Evolutionary conservation across 2,797 vertebrate species (phyloP).

Genomic region (Pipistrellus kuhlii): DNA sequence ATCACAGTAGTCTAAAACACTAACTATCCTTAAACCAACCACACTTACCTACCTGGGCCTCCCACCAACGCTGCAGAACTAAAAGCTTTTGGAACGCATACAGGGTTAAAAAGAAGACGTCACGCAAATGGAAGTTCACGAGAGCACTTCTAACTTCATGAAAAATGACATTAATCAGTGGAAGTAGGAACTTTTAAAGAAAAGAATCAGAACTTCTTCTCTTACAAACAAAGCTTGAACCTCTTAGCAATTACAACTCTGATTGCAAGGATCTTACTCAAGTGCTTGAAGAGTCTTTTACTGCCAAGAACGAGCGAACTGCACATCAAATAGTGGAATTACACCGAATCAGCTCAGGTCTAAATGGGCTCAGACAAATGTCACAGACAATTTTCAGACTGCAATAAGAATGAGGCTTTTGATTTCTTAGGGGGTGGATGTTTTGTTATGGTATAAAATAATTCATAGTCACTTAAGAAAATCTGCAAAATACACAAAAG

Average conservation of each 20-base stretch:
- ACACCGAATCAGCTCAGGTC: slow-evolving; percentile 46
- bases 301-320: slow-evolving; percentile 40
- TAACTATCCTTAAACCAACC: not conserved
- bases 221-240: slow-evolving; percentile 78
- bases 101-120: slow-evolving; percentile 78
- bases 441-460: slow-evolving; percentile 62
- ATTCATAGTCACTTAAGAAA: slow-evolving; percentile 60
- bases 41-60: not conserved
- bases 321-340: slow-evolving; percentile 66
- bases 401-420: slow-evolving; percentile 44
- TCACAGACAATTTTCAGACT: slow-evolving; percentile 59
- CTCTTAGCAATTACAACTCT: slow-evolving; percentile 80
- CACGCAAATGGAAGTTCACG: slow-evolving; percentile 76
- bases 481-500: slow-evolving; percentile 62
- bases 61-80: not conserved
- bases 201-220: slow-evolving; percentile 82
- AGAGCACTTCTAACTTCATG: slow-evolving; percentile 77
- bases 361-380: slow-evolving; percentile 74
- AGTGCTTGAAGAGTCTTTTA: slow-evolving; percentile 80
- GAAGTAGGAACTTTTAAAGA: slow-evolving; percentile 81
- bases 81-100: slow-evolving; percentile 44
- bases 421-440: slow-evolving; percentile 48
- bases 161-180: slow-evolving; percentile 83
- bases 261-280: slow-evolving; percentile 78
- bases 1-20: not conserved